Conservation (phyloP, 2,113 vertebrate species). For the Carassius gibelio region DNA sequence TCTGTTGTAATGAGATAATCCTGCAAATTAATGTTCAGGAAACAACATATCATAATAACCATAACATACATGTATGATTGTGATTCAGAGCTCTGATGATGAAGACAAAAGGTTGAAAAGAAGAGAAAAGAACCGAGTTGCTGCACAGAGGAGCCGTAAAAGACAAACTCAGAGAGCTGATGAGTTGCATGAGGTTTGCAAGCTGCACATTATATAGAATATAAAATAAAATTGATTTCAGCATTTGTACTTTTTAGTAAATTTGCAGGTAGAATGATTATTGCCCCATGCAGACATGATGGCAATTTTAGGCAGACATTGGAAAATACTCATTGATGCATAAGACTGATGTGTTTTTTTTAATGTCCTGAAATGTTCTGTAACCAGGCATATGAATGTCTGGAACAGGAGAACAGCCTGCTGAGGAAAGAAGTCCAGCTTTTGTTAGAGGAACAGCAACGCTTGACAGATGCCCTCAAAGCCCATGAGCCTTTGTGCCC, state of each 20-base stretch:
- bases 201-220: not conserved
- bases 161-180: constrained; percentile 93
- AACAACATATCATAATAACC: not conserved
- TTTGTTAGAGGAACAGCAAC: constrained; percentile 86
- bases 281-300: not conserved
- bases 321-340: not conserved
- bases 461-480: constrained; percentile 81
- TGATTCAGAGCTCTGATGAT: constrained; percentile 78
- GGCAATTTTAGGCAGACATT: not conserved
- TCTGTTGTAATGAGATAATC: not conserved
- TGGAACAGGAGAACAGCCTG: constrained; percentile 87
- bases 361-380: not conserved
- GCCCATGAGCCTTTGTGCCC: constrained; percentile 87
- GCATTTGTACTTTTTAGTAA: not conserved
- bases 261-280: not conserved
- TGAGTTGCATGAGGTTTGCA: constrained; percentile 86
- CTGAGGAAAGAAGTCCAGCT: constrained; percentile 88
- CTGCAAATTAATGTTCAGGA: not conserved
- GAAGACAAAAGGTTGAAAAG: constrained; percentile 82
- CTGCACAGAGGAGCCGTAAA: constrained; percentile 91
- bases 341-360: constrained; percentile 10
- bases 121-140: constrained; percentile 90
- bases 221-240: not conserved
- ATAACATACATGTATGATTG: not conserved
- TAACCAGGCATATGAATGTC: constrained; percentile 83